Evolutionary conservation across 2,797 vertebrate genomes (phyloP), one percentile per base, ranked within the genome.

Genomic region (Melanotaenia pygmaea): DNA sequence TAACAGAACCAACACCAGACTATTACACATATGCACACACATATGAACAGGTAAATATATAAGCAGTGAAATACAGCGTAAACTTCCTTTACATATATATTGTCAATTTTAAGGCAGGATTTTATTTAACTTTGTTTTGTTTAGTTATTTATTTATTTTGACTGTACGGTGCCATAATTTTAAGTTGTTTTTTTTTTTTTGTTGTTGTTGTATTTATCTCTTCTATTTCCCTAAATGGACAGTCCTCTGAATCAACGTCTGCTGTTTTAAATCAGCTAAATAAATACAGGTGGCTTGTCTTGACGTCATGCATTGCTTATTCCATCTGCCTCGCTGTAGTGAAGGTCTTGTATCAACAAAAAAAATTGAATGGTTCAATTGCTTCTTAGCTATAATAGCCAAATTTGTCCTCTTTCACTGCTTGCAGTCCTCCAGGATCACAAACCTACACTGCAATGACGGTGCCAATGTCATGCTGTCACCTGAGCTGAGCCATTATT

Each of bases 381-480:
- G 65, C 40, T 63, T 79, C 56, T 68, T 30, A 18, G 65, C 54
- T 67, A 51, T 38, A 68, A 78, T 70, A 81, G 65, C 13, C 56
- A 58, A 59, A 69, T 74, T 53, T 69, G 59, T 45, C 71, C 63
- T 47, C 37, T 64, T 74, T 77, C 7, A 18, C 40, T 2, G 28
- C 67, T 76, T 13, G 0, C 67, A 63, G 78, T 84, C 66, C 74
- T 80, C 68, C 72, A 73, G 60, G 72, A 82, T 72, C 83, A 72
- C 62, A 76, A 84, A 83, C 71, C 80, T 74, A 43, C 34, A 59
- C 14, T 5, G 69, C 86, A 91, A 88, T 88, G 90, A 90, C 74
- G 66, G 62, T 64, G 68, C 75, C 92, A 92, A 92, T 90, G 93
- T 93, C 93, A 90, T 59, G 64, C 91, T 89, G 92, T 91, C 91